phyloP scores from a whole-genome alignment of 2,888 invertebrate species.

The Halocaridina rubra region DNA sequence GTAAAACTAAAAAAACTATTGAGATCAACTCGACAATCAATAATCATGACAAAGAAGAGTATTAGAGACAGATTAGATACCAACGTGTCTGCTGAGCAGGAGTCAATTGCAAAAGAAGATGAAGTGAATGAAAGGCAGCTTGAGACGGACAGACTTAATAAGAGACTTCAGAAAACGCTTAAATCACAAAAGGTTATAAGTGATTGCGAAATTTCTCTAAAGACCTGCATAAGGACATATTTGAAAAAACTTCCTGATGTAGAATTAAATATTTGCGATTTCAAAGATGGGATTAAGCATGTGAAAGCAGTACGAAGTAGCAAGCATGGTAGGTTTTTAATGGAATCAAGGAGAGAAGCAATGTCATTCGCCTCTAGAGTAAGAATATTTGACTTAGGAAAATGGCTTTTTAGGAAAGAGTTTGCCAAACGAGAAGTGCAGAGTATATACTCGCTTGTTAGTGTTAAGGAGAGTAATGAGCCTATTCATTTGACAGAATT shows the following conservation, averaged over 20 bases:
- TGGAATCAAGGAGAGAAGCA: not conserved
- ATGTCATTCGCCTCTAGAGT: not conserved
- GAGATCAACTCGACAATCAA: slow-evolving; percentile 9
- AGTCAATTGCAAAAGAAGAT: slow-evolving; percentile 21
- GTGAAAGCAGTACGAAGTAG: not conserved
- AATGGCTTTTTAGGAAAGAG: slow-evolving; percentile 21
- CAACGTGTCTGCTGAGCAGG: slow-evolving; percentile 41
- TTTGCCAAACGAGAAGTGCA: not conserved
- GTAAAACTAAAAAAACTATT: slow-evolving; percentile 14
- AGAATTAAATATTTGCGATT: not conserved
- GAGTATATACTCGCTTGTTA: slow-evolving; percentile 4
- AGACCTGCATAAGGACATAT: not conserved
- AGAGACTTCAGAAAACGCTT: slow-evolving; percentile 1
- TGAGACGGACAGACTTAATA: slow-evolving; percentile 10
- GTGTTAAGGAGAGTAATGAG: not conserved
- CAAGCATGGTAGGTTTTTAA: not conserved
- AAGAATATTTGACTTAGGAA: slow-evolving; percentile 2
- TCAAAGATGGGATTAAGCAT: not conserved
- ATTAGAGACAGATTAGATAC: slow-evolving; percentile 30
- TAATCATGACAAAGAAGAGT: slow-evolving; percentile 21
- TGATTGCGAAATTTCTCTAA: not conserved
- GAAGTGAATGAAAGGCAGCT: not conserved
- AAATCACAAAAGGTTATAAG: not conserved
- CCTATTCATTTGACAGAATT: not conserved
- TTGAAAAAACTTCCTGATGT: not conserved